phyloP scores from a whole-genome alignment of 2,797 vertebrate genomes.

The Enteromius thamalakanensis region DNA sequence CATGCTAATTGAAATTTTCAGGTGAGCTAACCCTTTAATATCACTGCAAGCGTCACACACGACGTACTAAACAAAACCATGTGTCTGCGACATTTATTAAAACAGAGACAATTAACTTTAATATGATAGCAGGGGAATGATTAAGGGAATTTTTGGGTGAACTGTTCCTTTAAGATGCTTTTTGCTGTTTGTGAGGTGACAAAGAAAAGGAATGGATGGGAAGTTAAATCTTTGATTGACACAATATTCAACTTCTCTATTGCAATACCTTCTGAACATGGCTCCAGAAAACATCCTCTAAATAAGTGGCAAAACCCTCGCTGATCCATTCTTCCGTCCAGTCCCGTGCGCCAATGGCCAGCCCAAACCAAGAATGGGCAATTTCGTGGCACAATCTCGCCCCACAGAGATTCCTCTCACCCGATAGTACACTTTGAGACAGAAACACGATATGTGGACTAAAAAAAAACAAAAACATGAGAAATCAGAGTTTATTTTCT shows the following conservation, averaged over 20 bases:
- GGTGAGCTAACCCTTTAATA: too few relatives aligned
- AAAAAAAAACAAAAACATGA: conserved; percentile 45
- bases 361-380: conserved; percentile 95
- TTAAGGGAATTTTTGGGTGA: neutral
- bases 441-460: conserved; percentile 97
- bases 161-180: neutral
- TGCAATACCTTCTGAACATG: conserved; percentile 83
- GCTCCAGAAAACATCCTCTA: conserved; percentile 93
- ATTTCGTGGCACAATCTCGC: conserved; percentile 95
- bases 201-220: neutral
- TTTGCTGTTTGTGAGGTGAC: neutral
- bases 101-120: too few relatives aligned
- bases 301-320: conserved; percentile 94
- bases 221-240: neutral
- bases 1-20: too few relatives aligned
- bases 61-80: too few relatives aligned
- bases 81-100: too few relatives aligned
- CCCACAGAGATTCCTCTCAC: conserved; percentile 81
- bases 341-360: conserved; percentile 91
- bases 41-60: too few relatives aligned
- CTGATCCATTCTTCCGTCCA: conserved; percentile 99
- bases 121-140: too few relatives aligned
- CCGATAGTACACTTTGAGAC: conserved; percentile 87
- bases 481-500: conserved; percentile 32
- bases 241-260: conserved; percentile 7